Evolutionary conservation across 2,113 vertebrate species (phyloP).

Genomic region (Gallinago undulata): DNA sequence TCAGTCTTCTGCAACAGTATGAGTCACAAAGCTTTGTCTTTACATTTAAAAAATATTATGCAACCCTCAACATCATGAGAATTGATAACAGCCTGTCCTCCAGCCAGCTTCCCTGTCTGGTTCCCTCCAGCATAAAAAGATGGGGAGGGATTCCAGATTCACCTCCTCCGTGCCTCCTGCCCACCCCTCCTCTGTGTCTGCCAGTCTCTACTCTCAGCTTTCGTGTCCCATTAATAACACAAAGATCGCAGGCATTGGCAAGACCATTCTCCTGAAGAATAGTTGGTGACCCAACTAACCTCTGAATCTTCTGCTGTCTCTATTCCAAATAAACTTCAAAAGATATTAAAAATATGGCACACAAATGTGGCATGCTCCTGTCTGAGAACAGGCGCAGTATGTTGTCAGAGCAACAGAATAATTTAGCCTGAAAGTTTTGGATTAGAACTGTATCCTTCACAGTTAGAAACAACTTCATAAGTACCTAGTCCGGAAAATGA

Average conservation of each 20-base stretch:
- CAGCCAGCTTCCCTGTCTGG: background rate
- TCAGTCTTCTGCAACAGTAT: background rate
- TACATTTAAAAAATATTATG: background rate
- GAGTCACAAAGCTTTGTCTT: conserved; percentile 15
- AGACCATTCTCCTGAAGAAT: background rate
- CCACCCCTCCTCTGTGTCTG: background rate
- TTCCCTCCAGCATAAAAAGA: background rate
- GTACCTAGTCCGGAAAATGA: background rate
- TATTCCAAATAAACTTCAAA: background rate
- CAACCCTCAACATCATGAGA: background rate
- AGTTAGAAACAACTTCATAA: background rate
- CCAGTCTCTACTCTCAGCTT: background rate
- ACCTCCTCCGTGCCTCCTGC: background rate
- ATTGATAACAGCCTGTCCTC: background rate
- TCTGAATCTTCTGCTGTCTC: background rate
- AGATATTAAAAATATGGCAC: background rate
- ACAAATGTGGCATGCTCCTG: background rate
- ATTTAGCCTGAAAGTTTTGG: background rate
- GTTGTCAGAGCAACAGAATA: background rate
- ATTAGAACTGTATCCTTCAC: background rate
- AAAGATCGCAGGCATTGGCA: background rate
- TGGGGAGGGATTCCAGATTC: background rate
- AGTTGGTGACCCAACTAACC: background rate
- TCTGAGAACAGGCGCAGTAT: background rate
- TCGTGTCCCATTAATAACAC: fast-evolving